Evolutionary conservation across 2,797 vertebrate species (phyloP), one percentile per base, ranked within the genome.

Genomic region (Linurgus olivaceus): DNA sequence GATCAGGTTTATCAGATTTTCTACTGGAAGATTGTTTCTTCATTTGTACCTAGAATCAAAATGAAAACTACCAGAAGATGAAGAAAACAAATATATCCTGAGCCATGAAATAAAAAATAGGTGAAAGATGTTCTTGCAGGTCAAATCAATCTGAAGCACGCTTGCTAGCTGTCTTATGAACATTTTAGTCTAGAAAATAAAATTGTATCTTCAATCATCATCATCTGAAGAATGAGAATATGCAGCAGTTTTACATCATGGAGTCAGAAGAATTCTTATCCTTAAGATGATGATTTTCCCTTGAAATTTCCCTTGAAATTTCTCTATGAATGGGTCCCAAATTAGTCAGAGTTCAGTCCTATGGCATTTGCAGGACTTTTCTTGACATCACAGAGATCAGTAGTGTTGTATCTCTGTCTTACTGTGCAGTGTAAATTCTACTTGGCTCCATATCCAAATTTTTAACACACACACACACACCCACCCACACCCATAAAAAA

Each of bases 291-390:
- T 4, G 3, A 54, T 50, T 75, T 75, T 82, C 42, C 28, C 58
- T 76, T 79, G 55, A 87, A 75, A 87, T 72, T 82, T 73, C 67
- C 40, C n/a, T n/a, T n/a, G n/a, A n/a, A n/a, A n/a, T n/a, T n/a
- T n/a, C 25, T 13, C 15, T 7, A 38, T 26, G 9, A 78, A 68
- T 0, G 5, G 2, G 12, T 18, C 6, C 16, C 1, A 17, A 80
- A 58, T 73, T 45, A 62, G 12, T 58, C 31, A 68, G 47, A 86
- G n/a, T 38, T 76, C 54, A 81, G 26, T 58, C 71, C 38, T 21
- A 5, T 15, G 19, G 10, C 35, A 50, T 47, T 77, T 81, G 28
- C 35, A 85, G 31, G 35, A 45, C 17, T 79, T 62, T 54, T 62
- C 18, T 48, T 62, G 51, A 72, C 33, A 62, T 58, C 35, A 1